These are phyloP conservation scores for Listronotus bonariensis DNA, from an alignment of 1,140 invertebrate species.

Conservation along the genomic window DNA sequence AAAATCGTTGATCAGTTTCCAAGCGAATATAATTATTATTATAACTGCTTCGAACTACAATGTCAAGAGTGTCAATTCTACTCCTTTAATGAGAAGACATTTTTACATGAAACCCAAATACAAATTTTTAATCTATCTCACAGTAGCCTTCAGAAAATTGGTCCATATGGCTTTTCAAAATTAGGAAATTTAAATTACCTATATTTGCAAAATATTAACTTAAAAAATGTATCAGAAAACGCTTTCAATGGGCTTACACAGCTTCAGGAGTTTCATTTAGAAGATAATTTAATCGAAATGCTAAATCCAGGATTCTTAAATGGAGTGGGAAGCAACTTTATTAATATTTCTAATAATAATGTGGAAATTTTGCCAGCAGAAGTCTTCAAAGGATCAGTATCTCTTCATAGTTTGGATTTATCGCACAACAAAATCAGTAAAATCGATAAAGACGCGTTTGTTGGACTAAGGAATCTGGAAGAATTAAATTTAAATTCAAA, in stretches of 20 bases:
- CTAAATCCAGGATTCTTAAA: constrained; percentile 43
- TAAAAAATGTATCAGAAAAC: constrained; percentile 37
- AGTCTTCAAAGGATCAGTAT: constrained; percentile 42
- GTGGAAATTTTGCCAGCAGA: constrained; percentile 41
- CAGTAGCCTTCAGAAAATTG: constrained; percentile 41
- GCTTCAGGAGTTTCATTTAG: constrained; percentile 46
- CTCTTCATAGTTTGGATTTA: constrained; percentile 40
- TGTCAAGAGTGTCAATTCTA: constrained; percentile 45
- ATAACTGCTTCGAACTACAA: constrained; percentile 44
- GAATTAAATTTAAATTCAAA: constrained; percentile 48
- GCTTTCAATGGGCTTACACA: constrained; percentile 46
- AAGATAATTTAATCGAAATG: constrained; percentile 43
- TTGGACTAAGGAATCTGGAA: constrained; percentile 43
- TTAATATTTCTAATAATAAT: too few relatives aligned
- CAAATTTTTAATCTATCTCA: too few relatives aligned
- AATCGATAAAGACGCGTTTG: too few relatives aligned
- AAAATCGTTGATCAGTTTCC: constrained; percentile 45
- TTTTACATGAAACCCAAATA: too few relatives aligned
- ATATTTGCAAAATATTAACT: constrained; percentile 44
- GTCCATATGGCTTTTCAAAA: constrained; percentile 39
- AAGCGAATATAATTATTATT: constrained; percentile 39
- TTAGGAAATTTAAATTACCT: constrained; percentile 44
- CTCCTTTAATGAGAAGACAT: constrained; percentile 42
- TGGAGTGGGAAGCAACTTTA: constrained; percentile 39
- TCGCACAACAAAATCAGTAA: too few relatives aligned